phyloP scores from a whole-genome alignment of 1,140 invertebrate species.

The Saccostrea echinata region DNA sequence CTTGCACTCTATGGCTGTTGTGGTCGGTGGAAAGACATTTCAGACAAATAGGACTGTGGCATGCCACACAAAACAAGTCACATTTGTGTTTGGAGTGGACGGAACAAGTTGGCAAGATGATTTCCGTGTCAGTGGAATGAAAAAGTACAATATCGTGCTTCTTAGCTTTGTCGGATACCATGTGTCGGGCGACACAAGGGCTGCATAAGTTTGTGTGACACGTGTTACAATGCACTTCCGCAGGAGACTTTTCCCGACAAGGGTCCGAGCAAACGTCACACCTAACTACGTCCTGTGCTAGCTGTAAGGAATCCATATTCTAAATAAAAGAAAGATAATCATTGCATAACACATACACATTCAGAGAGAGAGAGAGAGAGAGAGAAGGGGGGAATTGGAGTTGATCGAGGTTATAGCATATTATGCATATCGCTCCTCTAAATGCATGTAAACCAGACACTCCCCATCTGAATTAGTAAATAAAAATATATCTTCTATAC shows the following conservation, averaged over 20 bases:
- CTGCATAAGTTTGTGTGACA: slow-evolving; percentile 17
- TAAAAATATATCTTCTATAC: too few relatives aligned
- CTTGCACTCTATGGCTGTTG: slow-evolving; percentile 7
- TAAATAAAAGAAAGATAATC: background rate
- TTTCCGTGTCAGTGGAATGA: background rate
- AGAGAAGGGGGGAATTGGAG: background rate
- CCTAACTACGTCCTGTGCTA: background rate
- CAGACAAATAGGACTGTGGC: background rate
- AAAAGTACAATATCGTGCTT: background rate
- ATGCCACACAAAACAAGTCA: background rate
- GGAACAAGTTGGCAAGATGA: background rate
- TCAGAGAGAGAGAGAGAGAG: background rate
- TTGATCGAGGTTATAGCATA: too few relatives aligned
- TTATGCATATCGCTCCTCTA: too few relatives aligned
- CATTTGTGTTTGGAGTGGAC: background rate
- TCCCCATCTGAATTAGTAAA: too few relatives aligned
- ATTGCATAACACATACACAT: background rate
- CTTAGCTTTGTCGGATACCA: background rate
- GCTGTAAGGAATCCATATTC: background rate
- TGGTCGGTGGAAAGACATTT: background rate
- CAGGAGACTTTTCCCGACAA: background rate
- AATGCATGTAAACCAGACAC: too few relatives aligned
- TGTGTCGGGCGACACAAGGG: slow-evolving; percentile 1
- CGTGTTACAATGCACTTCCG: slow-evolving; percentile 11
- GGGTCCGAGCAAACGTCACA: background rate